phyloP scores from a whole-genome alignment of 2,113 vertebrate species.

The Salvelinus fontinalis region DNA sequence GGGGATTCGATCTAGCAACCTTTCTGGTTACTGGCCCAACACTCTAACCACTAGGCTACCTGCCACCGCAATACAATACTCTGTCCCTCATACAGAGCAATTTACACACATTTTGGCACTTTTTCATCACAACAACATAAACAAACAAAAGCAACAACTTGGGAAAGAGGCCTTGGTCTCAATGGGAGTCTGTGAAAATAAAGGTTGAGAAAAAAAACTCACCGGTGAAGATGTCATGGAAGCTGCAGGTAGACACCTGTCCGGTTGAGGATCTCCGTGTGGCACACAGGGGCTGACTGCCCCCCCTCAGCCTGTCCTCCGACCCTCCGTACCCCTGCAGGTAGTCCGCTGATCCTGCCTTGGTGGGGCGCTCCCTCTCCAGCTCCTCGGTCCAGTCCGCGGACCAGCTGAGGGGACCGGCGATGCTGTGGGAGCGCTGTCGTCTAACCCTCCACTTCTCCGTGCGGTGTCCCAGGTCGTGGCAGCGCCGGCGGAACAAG shows the following conservation, averaged over 20 bases:
- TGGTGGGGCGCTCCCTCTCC: conserved; percentile 54
- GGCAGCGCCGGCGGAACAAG: conserved; percentile 69
- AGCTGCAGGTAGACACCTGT: conserved; percentile 76
- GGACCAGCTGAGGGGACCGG: conserved; percentile 81
- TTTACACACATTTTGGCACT: no score
- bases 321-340: conserved; percentile 70
- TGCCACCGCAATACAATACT: no score
- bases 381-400: conserved; percentile 94
- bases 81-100: no score
- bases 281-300: conserved; percentile 70
- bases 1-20: no score
- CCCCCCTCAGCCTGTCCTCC: conserved; percentile 61
- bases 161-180: no score
- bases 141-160: neutral
- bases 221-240: conserved; percentile 93
- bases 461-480: conserved; percentile 62
- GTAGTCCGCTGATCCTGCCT: conserved; percentile 74
- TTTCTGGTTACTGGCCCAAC: no score
- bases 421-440: conserved; percentile 74
- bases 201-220: conserved; percentile 43
- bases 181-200: no score
- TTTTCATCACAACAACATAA: neutral
- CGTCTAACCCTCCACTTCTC: conserved; percentile 66
- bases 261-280: conserved; percentile 77
- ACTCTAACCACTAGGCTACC: no score